Evolutionary conservation across 1,140 invertebrate genomes (phyloP).

Genomic region (Trialeurodes vaporariorum): DNA sequence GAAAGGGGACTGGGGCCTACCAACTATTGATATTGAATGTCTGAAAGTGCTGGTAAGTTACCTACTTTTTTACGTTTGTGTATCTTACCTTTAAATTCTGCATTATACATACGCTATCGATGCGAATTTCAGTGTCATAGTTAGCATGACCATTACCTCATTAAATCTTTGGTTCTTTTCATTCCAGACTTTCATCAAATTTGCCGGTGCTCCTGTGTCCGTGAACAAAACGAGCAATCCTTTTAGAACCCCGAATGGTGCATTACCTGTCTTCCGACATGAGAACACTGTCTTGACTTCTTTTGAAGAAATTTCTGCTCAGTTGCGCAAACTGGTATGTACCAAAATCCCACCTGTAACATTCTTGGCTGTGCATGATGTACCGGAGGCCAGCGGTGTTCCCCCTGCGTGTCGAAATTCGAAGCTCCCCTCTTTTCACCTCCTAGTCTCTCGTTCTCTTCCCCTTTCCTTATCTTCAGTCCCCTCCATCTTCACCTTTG

Average conservation of each 20-base stretch:
- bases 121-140: too few species aligned
- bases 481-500: too few species aligned
- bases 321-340: slow-evolving; percentile 40
- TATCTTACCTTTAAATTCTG: background rate
- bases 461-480: too few species aligned
- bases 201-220: slow-evolving; percentile 53
- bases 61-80: slow-evolving; percentile 9
- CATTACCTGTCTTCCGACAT: slow-evolving; percentile 53
- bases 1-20: slow-evolving; percentile 71
- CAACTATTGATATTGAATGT: slow-evolving; percentile 66
- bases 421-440: background rate
- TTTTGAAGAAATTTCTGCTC: slow-evolving; percentile 49
- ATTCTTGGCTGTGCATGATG: background rate
- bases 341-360: too few species aligned
- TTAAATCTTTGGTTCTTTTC: too few species aligned
- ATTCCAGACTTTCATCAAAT: slow-evolving; percentile 58
- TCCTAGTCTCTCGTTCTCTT: background rate
- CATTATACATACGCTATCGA: too few species aligned
- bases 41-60: slow-evolving; percentile 59
- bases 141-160: too few species aligned
- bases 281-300: slow-evolving; percentile 43
- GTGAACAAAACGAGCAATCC: slow-evolving; percentile 55
- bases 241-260: slow-evolving; percentile 49
- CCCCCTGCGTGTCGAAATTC: background rate
- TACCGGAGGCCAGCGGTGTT: background rate